Percentiles rank a stretch among this genome's conserved stretches.
Evolutionary conservation across 2,888 invertebrate genomes (phyloP).

Genomic region (Luperina nickerlii): DNA sequence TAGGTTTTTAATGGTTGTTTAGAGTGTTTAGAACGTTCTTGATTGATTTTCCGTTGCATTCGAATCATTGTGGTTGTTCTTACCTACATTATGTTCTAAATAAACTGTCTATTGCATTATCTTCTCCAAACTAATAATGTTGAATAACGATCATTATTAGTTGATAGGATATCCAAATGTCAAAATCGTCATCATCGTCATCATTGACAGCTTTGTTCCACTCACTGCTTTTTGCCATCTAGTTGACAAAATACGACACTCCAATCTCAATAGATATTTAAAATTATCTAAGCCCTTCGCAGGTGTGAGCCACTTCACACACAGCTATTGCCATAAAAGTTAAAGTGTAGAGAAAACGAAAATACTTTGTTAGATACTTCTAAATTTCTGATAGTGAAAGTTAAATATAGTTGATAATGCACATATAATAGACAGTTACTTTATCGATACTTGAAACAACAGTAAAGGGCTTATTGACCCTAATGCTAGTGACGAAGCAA

Average conservation of each 20-base stretch:
- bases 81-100: not conserved
- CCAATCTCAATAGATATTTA: not conserved
- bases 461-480: not conserved
- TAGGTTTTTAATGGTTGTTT: slow-evolving; percentile 23
- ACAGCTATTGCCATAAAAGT: not conserved
- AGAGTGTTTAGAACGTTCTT: not conserved
- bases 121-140: not conserved
- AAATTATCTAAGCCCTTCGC: not conserved
- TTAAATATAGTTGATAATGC: slow-evolving; percentile 16
- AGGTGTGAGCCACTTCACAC: not conserved
- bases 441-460: slow-evolving; percentile 19
- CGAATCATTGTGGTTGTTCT: not conserved
- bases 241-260: not conserved
- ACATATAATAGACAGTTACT: slow-evolving; percentile 13
- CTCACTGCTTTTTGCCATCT: not conserved
- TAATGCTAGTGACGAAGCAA: not conserved
- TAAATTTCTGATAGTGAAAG: slow-evolving; percentile 18
- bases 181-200: not conserved
- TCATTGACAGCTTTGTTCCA: too few species aligned
- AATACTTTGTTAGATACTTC: not conserved
- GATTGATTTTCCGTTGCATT: slow-evolving; percentile 15
- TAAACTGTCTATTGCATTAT: not conserved
- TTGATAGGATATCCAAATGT: not conserved
- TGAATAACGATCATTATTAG: not conserved
- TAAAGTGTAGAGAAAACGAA: slow-evolving; percentile 19